Base-by-base conservation (phyloP, 2,888 invertebrate species). In the Dolomedes plantarius region DNA sequence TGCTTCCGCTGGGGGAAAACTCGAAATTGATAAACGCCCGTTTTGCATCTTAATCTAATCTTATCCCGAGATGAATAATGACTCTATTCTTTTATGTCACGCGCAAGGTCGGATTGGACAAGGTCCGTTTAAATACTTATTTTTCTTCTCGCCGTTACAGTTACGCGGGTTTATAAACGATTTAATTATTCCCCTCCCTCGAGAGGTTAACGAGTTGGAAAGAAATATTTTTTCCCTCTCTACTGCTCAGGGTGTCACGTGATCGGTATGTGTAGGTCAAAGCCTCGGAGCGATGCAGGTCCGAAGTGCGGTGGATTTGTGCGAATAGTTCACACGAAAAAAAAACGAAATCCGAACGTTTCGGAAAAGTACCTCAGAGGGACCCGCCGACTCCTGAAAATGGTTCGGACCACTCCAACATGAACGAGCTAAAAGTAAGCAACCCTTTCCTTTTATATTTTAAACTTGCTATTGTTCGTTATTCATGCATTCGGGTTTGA, bases 261-360 rank as follows among this genome's bases (percentile, higher is more conserved):
- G 82, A 64, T 29, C 9, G 19, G 27, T 74, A 50, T 39, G 82
- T 75, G 74, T 82, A 82, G 82, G 82, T 82, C 82, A 82, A 76
- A 82, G 82, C 82, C 82, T 76, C 64, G 64, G 28, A 82, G 82
- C 67, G 64, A 64, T 65, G 36, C 36, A 71, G 56, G 56, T 64
- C 68, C 36, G 36, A 36, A 9, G 36, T 9, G 36, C n/a, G n/a
- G n/a, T n/a, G n/a, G n/a, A n/a, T n/a, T 82, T 71, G 71, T n/a
- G 31, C n/a, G 76, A 82, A 82, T 69, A 69, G 68, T 82, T 82
- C 82, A 82, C 75, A 69, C 23, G 69, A 74, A 80, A 82, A 73
- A 69, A 36, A 19, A 69, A 36, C 56, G 28, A 69, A 23, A 28
- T 81, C 74, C 64, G 74, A 62, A 36, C 36, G 36, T 36, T 36